These are phyloP conservation scores for Amphiprion ocellaris DNA, from an alignment of 2,113 vertebrate species.

Conservation along the genomic window DNA sequence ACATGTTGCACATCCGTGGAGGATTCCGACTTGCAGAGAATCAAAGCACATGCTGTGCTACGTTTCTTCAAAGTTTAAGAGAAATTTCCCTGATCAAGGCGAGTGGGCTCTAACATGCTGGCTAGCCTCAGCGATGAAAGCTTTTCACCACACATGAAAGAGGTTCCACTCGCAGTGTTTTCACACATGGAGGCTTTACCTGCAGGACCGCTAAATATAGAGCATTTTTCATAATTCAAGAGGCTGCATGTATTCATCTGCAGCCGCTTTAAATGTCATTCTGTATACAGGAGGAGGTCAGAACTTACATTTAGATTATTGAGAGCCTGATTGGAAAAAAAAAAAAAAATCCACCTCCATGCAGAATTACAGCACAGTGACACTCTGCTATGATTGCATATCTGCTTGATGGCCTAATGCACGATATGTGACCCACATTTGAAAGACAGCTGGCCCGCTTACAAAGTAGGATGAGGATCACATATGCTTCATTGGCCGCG, in stretches of 20 bases:
- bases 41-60: not conserved
- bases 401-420: constrained; percentile 51
- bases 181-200: not conserved
- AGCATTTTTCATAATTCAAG: not conserved
- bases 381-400: constrained; percentile 41
- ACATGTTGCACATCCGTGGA: not conserved
- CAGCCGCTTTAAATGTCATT: constrained; percentile 11
- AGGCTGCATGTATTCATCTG: not conserved
- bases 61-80: constrained; percentile 17
- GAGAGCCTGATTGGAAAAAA: constrained; percentile 36
- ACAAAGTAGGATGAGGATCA: constrained; percentile 60
- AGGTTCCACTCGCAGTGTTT: not conserved
- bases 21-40: constrained; percentile 1
- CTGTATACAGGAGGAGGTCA: constrained; percentile 14
- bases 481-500: constrained; percentile 64
- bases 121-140: not conserved
- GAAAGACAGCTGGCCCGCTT: constrained; percentile 69
- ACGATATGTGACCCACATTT: constrained; percentile 74
- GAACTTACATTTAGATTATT: constrained; percentile 37
- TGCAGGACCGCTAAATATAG: not conserved
- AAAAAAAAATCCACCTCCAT: constrained; percentile 42
- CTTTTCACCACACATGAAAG: constrained; percentile 11
- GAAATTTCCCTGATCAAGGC: constrained; percentile 30
- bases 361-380: constrained; percentile 23
- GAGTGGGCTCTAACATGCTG: not conserved